Percentiles rank a stretch among this genome's conserved stretches.
Conservation (phyloP, 2,888 invertebrate genomes). For the Apamea anceps region DNA sequence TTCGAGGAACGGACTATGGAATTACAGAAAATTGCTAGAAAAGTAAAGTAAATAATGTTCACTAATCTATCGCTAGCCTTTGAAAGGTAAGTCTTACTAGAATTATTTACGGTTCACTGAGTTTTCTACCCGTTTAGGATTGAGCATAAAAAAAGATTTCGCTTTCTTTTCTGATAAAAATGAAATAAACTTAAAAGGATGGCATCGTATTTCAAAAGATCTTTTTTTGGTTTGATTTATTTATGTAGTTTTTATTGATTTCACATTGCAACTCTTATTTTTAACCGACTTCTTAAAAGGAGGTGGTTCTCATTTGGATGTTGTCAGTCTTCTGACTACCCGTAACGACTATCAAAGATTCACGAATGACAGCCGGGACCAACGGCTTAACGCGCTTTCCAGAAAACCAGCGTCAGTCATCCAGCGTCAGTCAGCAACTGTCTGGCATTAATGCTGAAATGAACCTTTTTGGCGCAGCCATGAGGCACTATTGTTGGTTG, state of each 20-base stretch:
- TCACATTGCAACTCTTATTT: background rate
- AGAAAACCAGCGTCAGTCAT: too few relatives aligned
- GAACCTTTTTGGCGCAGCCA: too few relatives aligned
- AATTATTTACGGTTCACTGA: constrained; percentile 2
- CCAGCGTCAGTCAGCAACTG: too few relatives aligned
- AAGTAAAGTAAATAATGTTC: background rate
- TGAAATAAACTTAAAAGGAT: background rate
- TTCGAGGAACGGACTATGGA: background rate
- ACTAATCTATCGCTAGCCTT: background rate
- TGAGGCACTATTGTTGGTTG: too few relatives aligned
- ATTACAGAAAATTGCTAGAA: background rate
- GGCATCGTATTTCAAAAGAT: background rate
- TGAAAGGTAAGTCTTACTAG: constrained; percentile 11
- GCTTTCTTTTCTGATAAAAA: background rate
- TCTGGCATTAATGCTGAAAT: too few relatives aligned
- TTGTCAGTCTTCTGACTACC: too few relatives aligned
- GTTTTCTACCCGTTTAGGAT: background rate
- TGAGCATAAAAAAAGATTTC: background rate
- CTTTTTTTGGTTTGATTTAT: background rate
- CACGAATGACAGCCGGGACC: too few relatives aligned
- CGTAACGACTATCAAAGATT: too few relatives aligned
- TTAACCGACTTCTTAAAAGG: too few relatives aligned
- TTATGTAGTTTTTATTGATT: background rate
- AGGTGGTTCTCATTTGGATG: too few relatives aligned
- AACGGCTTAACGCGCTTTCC: too few relatives aligned